Conservation (phyloP, 2,797 vertebrate genomes). For the Schizothorax lantsangensis region DNA sequence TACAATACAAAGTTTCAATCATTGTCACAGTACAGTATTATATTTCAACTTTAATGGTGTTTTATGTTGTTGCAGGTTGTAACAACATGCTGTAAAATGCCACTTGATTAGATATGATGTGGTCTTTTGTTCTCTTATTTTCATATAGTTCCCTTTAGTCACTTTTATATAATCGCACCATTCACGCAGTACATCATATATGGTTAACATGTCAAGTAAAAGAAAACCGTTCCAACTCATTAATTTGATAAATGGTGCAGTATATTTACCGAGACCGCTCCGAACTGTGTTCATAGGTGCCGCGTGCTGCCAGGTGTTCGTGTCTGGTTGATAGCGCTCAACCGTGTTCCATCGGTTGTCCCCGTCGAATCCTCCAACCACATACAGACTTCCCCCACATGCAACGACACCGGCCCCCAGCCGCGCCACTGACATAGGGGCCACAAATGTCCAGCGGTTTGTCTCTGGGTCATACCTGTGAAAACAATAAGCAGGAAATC, state of each 20-base stretch:
- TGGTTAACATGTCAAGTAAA: conserved; percentile 17
- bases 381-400: conserved; percentile 79
- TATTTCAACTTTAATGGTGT: not conserved
- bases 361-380: conserved; percentile 82
- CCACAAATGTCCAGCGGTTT: conserved; percentile 79
- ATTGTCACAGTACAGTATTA: not conserved
- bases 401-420: conserved; percentile 80
- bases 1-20: not conserved
- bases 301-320: conserved; percentile 79
- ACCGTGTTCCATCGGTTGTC: conserved; percentile 80
- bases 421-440: conserved; percentile 80
- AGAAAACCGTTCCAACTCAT: conserved; percentile 9
- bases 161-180: conserved; percentile 1
- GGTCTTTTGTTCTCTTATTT: not conserved
- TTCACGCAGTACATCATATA: not conserved
- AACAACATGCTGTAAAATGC: not conserved
- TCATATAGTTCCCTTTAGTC: conserved; percentile 3
- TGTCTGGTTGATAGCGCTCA: conserved; percentile 82
- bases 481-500: conserved; percentile 23
- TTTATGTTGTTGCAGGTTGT: not conserved
- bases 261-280: conserved; percentile 81
- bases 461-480: conserved; percentile 84
- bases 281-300: conserved; percentile 80
- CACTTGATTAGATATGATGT: conserved; percentile 3
- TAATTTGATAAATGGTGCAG: conserved; percentile 8